Evolutionary conservation across 2,888 invertebrate genomes (phyloP), one percentile per base, ranked within the genome.

Genomic region (Xiphydria camelus): DNA sequence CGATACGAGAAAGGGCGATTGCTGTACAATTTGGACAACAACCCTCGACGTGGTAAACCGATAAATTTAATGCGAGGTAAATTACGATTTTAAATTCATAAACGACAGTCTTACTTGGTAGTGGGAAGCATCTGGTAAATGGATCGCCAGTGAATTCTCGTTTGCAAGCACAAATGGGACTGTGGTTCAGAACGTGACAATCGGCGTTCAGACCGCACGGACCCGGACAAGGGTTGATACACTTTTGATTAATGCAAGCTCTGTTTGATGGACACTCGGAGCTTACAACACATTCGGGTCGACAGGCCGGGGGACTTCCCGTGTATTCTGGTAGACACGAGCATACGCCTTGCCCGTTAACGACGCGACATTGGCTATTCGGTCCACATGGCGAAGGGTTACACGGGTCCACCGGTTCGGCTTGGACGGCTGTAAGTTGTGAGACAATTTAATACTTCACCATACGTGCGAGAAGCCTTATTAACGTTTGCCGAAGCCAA

Each of bases 261-360:
- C 85, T 79, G 76, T 88, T 87, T 65, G 86, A 82, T 25, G 87
- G 80, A 73, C 91, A 91, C 77, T 91, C 90, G 2, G 87, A 83
- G 70, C 87, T 89, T 57, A 86, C 84, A 44, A 84, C 84, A 75
- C 91, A 91, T 78, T 91, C 90, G 10, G 90, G 90, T 66, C 90
- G 83, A 78, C 91, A 91, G 63, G 86, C 88, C 52, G 90, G 90
- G 55, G 92, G 86, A 56, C 88, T 82, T 60, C 91, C 91, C 59
- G 89, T 81, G 72, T 86, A 91, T 68, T 85, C 86, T 44, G 85
- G 83, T 62, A 87, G 79, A 76, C 91, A 91, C 61, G 89, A 88
- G 70, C 91, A 91, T 64, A 88, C 87, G 61, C 89, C 87, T 63
- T 86, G 85, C 66, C 85, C 85, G 59, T 86, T 87, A 44, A 87